phyloP scores from a whole-genome alignment of 2,113 vertebrate genomes.

The Toxotes jaculatrix region DNA sequence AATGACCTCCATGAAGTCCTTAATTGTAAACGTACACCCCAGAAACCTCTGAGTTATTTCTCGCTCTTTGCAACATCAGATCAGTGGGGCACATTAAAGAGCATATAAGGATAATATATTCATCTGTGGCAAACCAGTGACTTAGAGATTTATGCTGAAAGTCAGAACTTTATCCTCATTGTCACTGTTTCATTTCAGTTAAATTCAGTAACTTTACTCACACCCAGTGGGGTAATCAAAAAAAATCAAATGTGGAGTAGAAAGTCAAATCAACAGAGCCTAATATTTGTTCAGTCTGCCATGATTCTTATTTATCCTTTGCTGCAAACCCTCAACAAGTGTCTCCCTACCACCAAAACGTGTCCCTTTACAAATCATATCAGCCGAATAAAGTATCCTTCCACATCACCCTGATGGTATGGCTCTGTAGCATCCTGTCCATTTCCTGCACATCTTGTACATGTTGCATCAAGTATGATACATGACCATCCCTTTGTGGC shows the following conservation, averaged over 20 bases:
- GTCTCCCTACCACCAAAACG: background rate
- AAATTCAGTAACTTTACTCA: constrained; percentile 9
- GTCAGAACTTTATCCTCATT: background rate
- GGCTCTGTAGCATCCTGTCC: constrained; percentile 6
- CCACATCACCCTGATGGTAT: background rate
- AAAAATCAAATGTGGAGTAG: constrained; percentile 5
- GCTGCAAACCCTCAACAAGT: background rate
- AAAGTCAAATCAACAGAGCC: constrained; percentile 4
- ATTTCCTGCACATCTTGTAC: background rate
- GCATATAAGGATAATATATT: background rate
- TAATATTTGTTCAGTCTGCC: constrained; percentile 14
- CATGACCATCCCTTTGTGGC: background rate
- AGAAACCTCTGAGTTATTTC: background rate
- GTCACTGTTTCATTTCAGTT: background rate
- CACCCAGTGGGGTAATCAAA: constrained; percentile 21
- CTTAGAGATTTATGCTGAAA: background rate
- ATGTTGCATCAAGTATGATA: background rate
- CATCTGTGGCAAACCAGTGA: background rate
- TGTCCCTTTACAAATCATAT: constrained; percentile 1
- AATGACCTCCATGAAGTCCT: background rate
- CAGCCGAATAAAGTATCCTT: constrained; percentile 13
- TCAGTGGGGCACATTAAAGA: background rate
- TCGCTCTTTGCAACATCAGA: background rate
- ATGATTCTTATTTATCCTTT: constrained; percentile 5
- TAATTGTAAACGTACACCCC: background rate